Percentiles rank a stretch among this genome's conserved stretches.
Evolutionary conservation across 1,140 invertebrate species (phyloP).

Genomic region (Pantala flavescens): DNA sequence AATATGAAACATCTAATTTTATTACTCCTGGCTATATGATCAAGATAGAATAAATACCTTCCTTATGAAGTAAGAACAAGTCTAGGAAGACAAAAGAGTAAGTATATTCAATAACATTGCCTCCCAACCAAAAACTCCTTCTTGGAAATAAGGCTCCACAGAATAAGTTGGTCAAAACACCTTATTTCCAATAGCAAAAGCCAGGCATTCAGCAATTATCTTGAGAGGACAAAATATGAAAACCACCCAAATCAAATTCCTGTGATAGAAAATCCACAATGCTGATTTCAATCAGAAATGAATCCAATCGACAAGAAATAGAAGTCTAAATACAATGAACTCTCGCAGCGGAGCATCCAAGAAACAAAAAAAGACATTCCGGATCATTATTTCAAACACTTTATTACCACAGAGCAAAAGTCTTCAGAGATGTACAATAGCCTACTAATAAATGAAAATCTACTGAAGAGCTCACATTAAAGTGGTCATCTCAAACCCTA

Average conservation of each 20-base stretch:
- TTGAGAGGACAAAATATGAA: not conserved
- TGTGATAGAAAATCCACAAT: not conserved
- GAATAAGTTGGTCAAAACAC: not conserved
- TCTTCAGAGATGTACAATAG: not conserved
- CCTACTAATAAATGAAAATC: constrained; percentile 1
- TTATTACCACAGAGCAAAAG: not conserved
- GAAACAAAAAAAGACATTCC: constrained; percentile 7
- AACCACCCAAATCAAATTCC: not conserved
- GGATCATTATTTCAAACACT: constrained; percentile 1
- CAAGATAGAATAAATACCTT: not conserved
- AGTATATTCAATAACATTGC: not conserved
- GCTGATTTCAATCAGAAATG: not conserved
- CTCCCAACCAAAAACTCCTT: not conserved
- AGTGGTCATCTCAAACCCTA: constrained; percentile 8
- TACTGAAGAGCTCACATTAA: constrained; percentile 4
- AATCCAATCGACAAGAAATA: not conserved
- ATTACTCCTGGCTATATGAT: not conserved
- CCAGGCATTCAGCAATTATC: not conserved
- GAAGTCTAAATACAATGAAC: not conserved
- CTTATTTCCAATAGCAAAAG: not conserved
- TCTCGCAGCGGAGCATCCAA: not conserved
- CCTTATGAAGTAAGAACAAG: not conserved
- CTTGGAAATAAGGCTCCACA: not conserved
- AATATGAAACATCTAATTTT: not conserved
- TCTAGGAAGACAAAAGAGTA: not conserved